Evolutionary conservation across 2,888 invertebrate species (phyloP).

Genomic region (Byasa hedistus): DNA sequence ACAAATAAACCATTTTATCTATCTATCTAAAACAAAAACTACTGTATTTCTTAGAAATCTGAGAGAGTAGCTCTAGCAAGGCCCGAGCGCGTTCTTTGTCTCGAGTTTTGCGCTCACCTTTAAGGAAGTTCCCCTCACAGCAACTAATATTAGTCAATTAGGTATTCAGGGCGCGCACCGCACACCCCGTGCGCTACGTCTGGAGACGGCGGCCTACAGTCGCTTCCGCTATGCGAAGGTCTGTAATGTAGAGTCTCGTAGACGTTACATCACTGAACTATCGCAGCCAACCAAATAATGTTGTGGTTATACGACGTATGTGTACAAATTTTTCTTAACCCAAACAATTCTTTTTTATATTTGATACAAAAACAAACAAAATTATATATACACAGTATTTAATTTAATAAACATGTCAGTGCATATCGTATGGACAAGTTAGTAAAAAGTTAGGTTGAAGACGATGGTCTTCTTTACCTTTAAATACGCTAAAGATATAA

Average conservation of each 20-base stretch:
- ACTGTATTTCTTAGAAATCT: conserved; percentile 55
- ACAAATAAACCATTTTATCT: no score
- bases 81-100: conserved; percentile 74
- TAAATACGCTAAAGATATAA: conserved; percentile 15
- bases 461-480: neutral
- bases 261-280: conserved; percentile 22
- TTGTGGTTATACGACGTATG: conserved; percentile 6
- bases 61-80: conserved; percentile 66
- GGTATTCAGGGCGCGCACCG: conserved; percentile 74
- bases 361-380: no score
- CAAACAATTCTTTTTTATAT: no score
- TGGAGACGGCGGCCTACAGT: conserved; percentile 50
- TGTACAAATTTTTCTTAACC: neutral
- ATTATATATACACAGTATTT: no score
- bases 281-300: conserved; percentile 16
- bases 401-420: neutral
- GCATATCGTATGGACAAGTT: neutral
- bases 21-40: conserved; percentile 14
- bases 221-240: conserved; percentile 38
- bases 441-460: neutral
- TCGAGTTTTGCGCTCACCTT: conserved; percentile 72
- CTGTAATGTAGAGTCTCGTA: conserved; percentile 29
- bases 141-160: conserved; percentile 78
- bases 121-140: conserved; percentile 68
- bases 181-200: conserved; percentile 61